Percentiles rank a stretch among this genome's conserved stretches.
These are phyloP conservation scores for Drosophila suboccidentalis DNA, from an alignment of 2,888 invertebrate genomes.

Conservation along the genomic window DNA sequence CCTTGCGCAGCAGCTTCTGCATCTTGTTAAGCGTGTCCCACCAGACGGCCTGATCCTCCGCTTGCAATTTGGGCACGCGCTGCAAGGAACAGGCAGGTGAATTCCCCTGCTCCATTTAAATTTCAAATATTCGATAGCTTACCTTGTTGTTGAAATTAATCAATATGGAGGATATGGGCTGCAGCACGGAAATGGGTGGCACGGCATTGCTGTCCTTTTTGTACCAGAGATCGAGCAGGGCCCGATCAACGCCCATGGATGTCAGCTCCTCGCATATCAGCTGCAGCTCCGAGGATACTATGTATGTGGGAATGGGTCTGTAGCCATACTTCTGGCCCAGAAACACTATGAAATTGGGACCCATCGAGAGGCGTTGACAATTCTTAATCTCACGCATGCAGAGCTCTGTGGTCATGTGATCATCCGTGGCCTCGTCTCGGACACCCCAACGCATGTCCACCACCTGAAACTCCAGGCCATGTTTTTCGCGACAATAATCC, in stretches of 20 bases:
- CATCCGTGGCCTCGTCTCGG: slow-evolving; percentile 98
- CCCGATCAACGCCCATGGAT: slow-evolving; percentile 92
- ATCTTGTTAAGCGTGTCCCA: slow-evolving; percentile 98
- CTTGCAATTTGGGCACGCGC: slow-evolving; percentile 97
- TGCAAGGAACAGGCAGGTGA: slow-evolving; percentile 77
- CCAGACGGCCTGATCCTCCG: slow-evolving; percentile 98
- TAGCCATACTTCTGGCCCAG: slow-evolving; percentile 99
- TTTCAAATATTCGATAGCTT: not conserved
- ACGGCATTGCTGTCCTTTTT: slow-evolving; percentile 98
- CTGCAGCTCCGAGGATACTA: slow-evolving; percentile 95
- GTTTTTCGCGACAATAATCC: slow-evolving; percentile 98
- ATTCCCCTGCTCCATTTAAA: fast-evolving
- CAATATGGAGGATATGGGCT: slow-evolving; percentile 98
- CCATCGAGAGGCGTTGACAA: slow-evolving; percentile 98
- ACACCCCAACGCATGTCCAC: slow-evolving; percentile 99
- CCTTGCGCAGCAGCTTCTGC: slow-evolving; percentile 97
- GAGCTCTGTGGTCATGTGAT: slow-evolving; percentile 99
- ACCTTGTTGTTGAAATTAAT: slow-evolving; percentile 99
- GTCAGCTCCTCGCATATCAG: slow-evolving; percentile 94
- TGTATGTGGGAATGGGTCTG: slow-evolving; percentile 98
- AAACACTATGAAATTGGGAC: slow-evolving; percentile 99
- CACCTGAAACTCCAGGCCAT: slow-evolving; percentile 99
- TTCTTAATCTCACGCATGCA: slow-evolving; percentile 99
- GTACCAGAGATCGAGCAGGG: slow-evolving; percentile 96
- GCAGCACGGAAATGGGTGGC: slow-evolving; percentile 96